Evolutionary conservation across 2,888 invertebrate species (phyloP).

Genomic region (Tholera decimalis): DNA sequence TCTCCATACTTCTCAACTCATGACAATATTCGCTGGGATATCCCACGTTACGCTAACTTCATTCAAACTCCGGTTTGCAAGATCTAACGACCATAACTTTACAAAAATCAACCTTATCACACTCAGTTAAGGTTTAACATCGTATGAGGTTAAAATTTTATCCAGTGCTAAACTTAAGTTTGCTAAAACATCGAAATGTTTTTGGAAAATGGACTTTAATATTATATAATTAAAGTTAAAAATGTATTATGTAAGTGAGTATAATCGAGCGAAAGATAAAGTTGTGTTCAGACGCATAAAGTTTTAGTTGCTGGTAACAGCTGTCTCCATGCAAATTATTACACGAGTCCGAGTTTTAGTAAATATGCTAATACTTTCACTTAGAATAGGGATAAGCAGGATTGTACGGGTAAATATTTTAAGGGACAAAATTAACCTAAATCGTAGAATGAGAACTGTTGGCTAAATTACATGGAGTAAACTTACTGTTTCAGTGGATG

Average conservation of each 20-base stretch:
- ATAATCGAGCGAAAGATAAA: slow-evolving; percentile 61
- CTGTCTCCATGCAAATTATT: background rate
- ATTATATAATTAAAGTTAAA: slow-evolving; percentile 39
- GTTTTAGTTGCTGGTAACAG: slow-evolving; percentile 7
- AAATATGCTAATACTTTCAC: background rate
- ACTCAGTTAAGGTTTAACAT: slow-evolving; percentile 59
- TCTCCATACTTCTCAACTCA: slow-evolving; percentile 70
- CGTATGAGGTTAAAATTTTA: slow-evolving; percentile 41
- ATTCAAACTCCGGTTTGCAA: slow-evolving; percentile 78
- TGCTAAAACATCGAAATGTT: slow-evolving; percentile 39
- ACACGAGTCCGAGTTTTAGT: background rate
- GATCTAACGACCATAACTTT: slow-evolving; percentile 44
- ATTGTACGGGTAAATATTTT: background rate
- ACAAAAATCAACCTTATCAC: slow-evolving; percentile 66
- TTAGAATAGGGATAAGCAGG: background rate
- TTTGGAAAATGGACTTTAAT: slow-evolving; percentile 58
- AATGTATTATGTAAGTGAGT: slow-evolving; percentile 40
- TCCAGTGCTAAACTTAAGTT: slow-evolving; percentile 61
- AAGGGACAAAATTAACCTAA: background rate
- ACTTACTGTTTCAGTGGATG: too few species aligned
- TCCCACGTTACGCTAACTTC: slow-evolving; percentile 88
- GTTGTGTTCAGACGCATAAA: slow-evolving; percentile 42
- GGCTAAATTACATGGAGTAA: background rate
- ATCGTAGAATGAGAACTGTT: background rate
- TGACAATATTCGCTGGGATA: slow-evolving; percentile 82